These are phyloP conservation scores for Leptestheria dahalacensis DNA, from an alignment of 1,140 invertebrate genomes.

Conservation along the genomic window DNA sequence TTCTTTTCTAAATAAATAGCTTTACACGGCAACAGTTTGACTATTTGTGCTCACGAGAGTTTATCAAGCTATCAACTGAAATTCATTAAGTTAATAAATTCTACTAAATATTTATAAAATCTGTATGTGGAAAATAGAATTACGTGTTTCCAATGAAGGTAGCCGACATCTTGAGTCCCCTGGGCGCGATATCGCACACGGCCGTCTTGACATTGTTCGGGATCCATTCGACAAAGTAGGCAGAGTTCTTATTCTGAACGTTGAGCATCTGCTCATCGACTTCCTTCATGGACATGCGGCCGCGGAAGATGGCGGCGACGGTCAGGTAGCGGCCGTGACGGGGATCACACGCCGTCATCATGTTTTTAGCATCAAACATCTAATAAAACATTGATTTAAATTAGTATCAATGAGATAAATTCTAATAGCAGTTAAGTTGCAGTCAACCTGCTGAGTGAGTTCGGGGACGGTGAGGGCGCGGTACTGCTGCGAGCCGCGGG, in stretches of 20 bases:
- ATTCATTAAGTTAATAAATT: too few relatives aligned
- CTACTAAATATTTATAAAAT: too few relatives aligned
- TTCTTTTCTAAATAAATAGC: too few relatives aligned
- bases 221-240: constrained; percentile 87
- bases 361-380: constrained; percentile 72
- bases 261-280: constrained; percentile 70
- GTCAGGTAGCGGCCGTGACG: constrained; percentile 43
- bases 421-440: constrained; percentile 61
- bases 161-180: constrained; percentile 78
- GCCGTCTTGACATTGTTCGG: constrained; percentile 81
- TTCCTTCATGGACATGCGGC: constrained; percentile 80
- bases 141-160: constrained; percentile 75
- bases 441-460: constrained; percentile 61
- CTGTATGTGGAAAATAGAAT: too few relatives aligned
- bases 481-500: constrained; percentile 69
- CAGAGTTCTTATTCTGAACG: constrained; percentile 60
- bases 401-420: too few relatives aligned
- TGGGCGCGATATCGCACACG: constrained; percentile 79
- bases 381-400: constrained; percentile 39
- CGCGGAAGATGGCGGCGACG: constrained; percentile 59
- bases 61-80: too few relatives aligned
- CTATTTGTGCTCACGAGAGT: too few relatives aligned
- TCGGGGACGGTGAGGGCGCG: constrained; percentile 71
- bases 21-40: too few relatives aligned
- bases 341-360: constrained; percentile 52